Base-by-base conservation (phyloP, 2,113 vertebrate species). In the Columba janthina region DNA sequence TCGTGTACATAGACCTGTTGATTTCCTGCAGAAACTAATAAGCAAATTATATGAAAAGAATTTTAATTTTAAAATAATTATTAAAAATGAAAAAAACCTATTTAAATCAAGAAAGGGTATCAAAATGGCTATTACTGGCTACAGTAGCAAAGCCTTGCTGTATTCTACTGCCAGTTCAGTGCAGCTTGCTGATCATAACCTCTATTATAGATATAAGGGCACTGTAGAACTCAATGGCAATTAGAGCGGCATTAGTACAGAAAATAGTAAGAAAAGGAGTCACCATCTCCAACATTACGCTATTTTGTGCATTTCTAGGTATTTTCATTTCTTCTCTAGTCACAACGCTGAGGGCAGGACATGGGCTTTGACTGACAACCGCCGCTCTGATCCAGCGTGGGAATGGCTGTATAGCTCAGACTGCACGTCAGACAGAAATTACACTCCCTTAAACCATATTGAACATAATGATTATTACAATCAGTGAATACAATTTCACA, bases 131-230 rank as follows among this genome's bases (percentile, higher is more conserved):
- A 60, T 74, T 44, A 8, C 13, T 48, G 42, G 29, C 24, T 86
- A 22, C 29, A 53, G 21, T 1, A 79, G 15, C 29, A 58, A 53
- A 31, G 12, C 25, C 34, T 57, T 0, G 0, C 44, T 65, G 2
- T 18, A 14, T 32, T 38, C 38, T 34, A 4, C 51, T 40, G 38
- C 50, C 54, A 60, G 21, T 21, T 67, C 31, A n/a, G 36, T 6
- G 64, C 31, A 46, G 51, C 19, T 28, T 82, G 56, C 32, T 67
- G 20, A 42, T n/a, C 12, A 19, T 4, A 40, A 8, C 38, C 34
- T 62, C 31, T 20, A 10, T 11, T 58, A 32, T 2, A 75, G 57
- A 38, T 4, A 1, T 0, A 54, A 51, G 69, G 4, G 6, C 8
- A 8, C 0, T 31, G n/a, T 25, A 74, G 44, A 58, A 48, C 31